Percentiles rank a stretch among this genome's conserved stretches.
Evolutionary conservation across 1,140 invertebrate genomes (phyloP).

Genomic region (Cephus cinctus): DNA sequence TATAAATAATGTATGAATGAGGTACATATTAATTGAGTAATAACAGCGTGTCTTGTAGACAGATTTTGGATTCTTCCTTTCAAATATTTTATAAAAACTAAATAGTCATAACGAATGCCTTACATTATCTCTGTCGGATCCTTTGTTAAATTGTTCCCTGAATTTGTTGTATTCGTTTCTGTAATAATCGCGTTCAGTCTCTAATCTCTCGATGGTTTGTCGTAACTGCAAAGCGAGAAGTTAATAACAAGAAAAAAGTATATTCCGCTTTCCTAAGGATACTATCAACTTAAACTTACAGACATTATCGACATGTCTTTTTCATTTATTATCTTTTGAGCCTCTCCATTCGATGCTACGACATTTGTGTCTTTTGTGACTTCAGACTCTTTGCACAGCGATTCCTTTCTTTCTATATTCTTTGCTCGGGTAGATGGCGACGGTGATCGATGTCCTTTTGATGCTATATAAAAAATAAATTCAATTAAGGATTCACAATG

Average conservation of each 20-base stretch:
- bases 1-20: no score
- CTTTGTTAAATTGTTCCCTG: conserved; percentile 45
- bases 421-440: neutral
- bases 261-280: neutral
- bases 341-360: conserved; percentile 8
- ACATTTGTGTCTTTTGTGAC: conserved; percentile 11
- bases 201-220: conserved; percentile 41
- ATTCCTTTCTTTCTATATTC: neutral
- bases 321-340: conserved; percentile 25
- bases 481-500: conserved; percentile 4
- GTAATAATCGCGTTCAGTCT: conserved; percentile 57
- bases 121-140: conserved; percentile 43
- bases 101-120: no score
- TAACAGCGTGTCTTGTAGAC: no score
- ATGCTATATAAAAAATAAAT: conserved; percentile 7
- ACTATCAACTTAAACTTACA: conserved; percentile 18
- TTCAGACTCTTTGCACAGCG: conserved; percentile 8
- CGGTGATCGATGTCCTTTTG: neutral
- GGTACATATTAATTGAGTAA: no score
- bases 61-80: no score
- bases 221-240: conserved; percentile 29
- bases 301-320: conserved; percentile 23
- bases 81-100: no score
- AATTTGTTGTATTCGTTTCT: conserved; percentile 54
- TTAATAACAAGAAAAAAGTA: conserved; percentile 11